Base-by-base conservation (phyloP, 2,888 invertebrate species). In the Adineta ricciae region DNA sequence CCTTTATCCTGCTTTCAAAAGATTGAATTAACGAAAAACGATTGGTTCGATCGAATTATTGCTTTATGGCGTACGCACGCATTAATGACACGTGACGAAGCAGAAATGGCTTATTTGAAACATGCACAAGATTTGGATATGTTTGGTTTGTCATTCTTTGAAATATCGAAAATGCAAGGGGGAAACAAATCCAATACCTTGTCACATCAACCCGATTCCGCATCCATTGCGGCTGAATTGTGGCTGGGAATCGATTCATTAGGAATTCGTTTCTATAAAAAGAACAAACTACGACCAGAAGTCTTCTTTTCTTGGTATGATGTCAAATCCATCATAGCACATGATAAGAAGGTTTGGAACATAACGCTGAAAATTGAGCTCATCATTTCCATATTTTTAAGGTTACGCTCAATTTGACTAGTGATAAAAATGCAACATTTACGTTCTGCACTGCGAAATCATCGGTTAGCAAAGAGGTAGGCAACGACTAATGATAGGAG, bases 61-160 rank as follows among this genome's bases (percentile, higher is more conserved):
- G 41, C 50, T 14, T 24, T 56, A 52, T 36, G 73, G 56, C 32
- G 64, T 84, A 54, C 46, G 11, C 83, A 52, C 50, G 21, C 36
- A 50, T 32, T 21, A 64, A 72, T 84, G 38, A 56, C 50, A 38
- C n/a, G 96, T n/a, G 97, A 98, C 89, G 98, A 98, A 90, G 97
- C 97, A 0, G 97, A 98, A 92, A 96, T 97, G 96, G 97, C 98
- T 89, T 98, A 98, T 91, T 92, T 98, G 86, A 96, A 97, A 91
- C 97, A 98, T 89, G 97, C 97, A 52, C 97, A 98, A 92, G 78
- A 78, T 41, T 92, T 97, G 87, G 96, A 97, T 89, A 97, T 97
- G 97, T 97, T 96, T 89, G 97, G 97, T 36, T 96, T 97, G 83
- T 96, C 96, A 90, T 97, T 97, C 91, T 97, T 97, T 72, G 46